Evolutionary conservation across 2,113 vertebrate genomes (phyloP).

Genomic region (Lethenteron reissneri): DNA sequence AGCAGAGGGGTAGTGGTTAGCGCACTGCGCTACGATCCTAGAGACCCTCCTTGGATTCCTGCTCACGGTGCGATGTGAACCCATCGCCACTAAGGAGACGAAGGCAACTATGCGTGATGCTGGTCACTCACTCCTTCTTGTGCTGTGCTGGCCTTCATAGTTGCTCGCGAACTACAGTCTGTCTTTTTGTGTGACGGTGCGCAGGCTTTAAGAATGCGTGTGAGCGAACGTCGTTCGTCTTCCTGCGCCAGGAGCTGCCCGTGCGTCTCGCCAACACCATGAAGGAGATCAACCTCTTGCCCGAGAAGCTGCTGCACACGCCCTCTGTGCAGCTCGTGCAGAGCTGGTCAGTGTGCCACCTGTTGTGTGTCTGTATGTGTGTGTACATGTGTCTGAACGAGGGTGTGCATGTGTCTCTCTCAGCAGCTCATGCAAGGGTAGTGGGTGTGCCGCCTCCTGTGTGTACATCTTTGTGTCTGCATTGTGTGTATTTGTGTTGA

Average conservation of each 20-base stretch:
- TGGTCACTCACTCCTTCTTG: no score
- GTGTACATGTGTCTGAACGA: neutral
- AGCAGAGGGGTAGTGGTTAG: no score
- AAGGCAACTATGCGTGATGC: no score
- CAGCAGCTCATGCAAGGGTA: neutral
- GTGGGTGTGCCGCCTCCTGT: neutral
- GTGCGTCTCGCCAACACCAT: conserved; percentile 84
- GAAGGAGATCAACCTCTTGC: conserved; percentile 87
- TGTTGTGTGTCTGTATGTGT: neutral
- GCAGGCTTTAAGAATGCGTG: conserved; percentile 74
- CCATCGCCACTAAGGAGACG: no score
- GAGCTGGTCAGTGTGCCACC: conserved; percentile 42
- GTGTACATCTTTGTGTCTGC: neutral
- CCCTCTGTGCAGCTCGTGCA: conserved; percentile 73
- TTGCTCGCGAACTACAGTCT: neutral
- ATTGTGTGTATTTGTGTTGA: neutral
- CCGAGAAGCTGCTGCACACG: conserved; percentile 66
- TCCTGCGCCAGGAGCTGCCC: conserved; percentile 70
- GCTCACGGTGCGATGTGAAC: no score
- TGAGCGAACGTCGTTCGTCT: conserved; percentile 81
- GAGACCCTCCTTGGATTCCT: no score
- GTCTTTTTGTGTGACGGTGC: conserved; percentile 9
- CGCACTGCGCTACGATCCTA: no score
- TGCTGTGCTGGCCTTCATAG: no score
- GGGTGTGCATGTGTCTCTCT: neutral